Evolutionary conservation across 2,113 vertebrate species (phyloP).

Genomic region (Cranoglanis bouderius): DNA sequence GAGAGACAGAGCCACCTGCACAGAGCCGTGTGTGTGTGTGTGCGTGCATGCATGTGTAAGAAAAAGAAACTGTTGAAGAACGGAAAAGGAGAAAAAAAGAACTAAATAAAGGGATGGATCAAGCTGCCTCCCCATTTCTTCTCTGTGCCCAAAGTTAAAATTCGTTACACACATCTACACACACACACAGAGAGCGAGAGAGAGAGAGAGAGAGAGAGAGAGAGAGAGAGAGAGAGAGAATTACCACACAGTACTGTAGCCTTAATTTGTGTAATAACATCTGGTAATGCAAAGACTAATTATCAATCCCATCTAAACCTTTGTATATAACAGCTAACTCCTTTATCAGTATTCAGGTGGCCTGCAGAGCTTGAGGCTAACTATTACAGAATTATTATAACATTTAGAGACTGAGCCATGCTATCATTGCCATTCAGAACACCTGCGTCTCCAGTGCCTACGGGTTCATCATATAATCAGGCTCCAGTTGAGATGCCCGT

Average conservation of each 20-base stretch:
- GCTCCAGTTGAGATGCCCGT: slow-evolving; percentile 11
- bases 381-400: slow-evolving; percentile 46
- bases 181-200: not conserved
- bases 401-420: slow-evolving; percentile 35
- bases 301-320: not conserved
- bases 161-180: too few relatives aligned
- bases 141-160: too few relatives aligned
- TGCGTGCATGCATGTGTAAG: too few relatives aligned
- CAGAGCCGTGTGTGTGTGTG: too few relatives aligned
- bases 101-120: too few relatives aligned
- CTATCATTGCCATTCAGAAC: slow-evolving; percentile 29
- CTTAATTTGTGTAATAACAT: not conserved
- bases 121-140: too few relatives aligned
- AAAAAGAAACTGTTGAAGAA: too few relatives aligned
- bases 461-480: slow-evolving; percentile 26
- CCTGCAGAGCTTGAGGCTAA: slow-evolving; percentile 28
- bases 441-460: not conserved
- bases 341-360: slow-evolving; percentile 39
- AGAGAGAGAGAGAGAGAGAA: not conserved
- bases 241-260: not conserved
- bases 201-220: not conserved
- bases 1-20: too few relatives aligned
- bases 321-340: slow-evolving; percentile 17
- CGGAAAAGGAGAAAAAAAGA: too few relatives aligned
- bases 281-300: not conserved